These are phyloP conservation scores for Cryptoprocta ferox DNA, from an alignment of 2,797 vertebrate species.

Conservation along the genomic window DNA sequence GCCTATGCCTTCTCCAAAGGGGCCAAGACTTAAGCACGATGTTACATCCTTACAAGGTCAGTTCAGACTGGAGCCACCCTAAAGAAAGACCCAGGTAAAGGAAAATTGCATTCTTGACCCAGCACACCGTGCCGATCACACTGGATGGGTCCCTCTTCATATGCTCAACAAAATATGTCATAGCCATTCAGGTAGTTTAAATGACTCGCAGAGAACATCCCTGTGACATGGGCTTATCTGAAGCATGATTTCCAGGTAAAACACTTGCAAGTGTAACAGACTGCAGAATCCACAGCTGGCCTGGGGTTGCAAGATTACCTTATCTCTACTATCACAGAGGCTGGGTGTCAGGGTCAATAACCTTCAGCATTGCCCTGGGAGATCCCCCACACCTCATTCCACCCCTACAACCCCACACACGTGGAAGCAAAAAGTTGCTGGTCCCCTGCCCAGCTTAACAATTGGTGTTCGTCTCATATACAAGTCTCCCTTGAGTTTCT, in stretches of 20 bases:
- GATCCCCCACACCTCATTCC: background rate
- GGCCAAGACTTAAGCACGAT: conserved; percentile 74
- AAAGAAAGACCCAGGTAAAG: conserved; percentile 74
- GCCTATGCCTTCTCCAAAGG: conserved; percentile 43
- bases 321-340: conserved; percentile 23
- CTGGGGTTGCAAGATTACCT: conserved; percentile 53
- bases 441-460: background rate
- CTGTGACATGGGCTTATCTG: background rate
- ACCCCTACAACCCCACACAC: background rate
- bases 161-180: conserved; percentile 52
- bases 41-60: conserved; percentile 82
- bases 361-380: conserved; percentile 49
- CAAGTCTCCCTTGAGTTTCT: background rate
- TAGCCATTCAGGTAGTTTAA: conserved; percentile 54
- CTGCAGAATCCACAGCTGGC: conserved; percentile 26
- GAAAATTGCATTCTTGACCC: conserved; percentile 68
- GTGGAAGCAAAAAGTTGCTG: background rate
- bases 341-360: conserved; percentile 30
- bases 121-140: conserved; percentile 55
- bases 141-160: background rate
- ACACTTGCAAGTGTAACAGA: conserved; percentile 51
- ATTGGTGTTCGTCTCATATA: background rate
- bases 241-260: conserved; percentile 19
- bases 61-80: background rate
- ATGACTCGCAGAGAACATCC: conserved; percentile 55